These are phyloP conservation scores for Actenoides lindsayi DNA, from an alignment of 2,113 vertebrate species.

Conservation along the genomic window DNA sequence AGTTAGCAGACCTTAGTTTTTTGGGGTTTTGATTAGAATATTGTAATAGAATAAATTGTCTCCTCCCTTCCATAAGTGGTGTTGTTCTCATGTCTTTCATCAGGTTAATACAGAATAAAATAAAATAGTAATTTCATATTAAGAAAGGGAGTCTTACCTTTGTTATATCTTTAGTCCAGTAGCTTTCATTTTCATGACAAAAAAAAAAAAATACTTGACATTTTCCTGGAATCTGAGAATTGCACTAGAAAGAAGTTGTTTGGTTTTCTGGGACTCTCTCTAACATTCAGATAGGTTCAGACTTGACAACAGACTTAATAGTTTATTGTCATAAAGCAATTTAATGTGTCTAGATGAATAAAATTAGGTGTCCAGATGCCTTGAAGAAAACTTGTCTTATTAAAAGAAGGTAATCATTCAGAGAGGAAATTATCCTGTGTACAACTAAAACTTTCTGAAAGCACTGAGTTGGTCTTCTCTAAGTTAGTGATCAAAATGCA, in stretches of 20 bases:
- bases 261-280: neutral
- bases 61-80: slow-evolving; percentile 9
- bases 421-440: neutral
- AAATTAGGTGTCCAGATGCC: neutral
- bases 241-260: neutral
- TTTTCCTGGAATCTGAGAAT: slow-evolving; percentile 11
- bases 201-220: neutral
- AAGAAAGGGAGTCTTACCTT: slow-evolving; percentile 9
- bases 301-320: slow-evolving; percentile 11
- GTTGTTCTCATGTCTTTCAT: neutral
- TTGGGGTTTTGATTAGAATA: slow-evolving; percentile 46
- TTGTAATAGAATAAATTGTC: slow-evolving; percentile 46
- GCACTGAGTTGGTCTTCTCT: neutral
- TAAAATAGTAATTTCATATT: neutral
- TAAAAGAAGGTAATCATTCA: neutral
- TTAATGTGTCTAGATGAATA: neutral
- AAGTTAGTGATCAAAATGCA: neutral
- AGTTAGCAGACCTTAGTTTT: slow-evolving; percentile 44
- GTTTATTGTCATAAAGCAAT: slow-evolving; percentile 7
- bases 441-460: neutral
- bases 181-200: neutral
- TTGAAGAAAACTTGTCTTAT: neutral
- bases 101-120: neutral
- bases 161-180: neutral
- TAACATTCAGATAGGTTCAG: slow-evolving; percentile 21